A percentile compares a stretch with the other conserved stretches of the same genome.
Conservation (phyloP, 2,797 vertebrate genomes). For the Chrysocyon brachyurus region DNA sequence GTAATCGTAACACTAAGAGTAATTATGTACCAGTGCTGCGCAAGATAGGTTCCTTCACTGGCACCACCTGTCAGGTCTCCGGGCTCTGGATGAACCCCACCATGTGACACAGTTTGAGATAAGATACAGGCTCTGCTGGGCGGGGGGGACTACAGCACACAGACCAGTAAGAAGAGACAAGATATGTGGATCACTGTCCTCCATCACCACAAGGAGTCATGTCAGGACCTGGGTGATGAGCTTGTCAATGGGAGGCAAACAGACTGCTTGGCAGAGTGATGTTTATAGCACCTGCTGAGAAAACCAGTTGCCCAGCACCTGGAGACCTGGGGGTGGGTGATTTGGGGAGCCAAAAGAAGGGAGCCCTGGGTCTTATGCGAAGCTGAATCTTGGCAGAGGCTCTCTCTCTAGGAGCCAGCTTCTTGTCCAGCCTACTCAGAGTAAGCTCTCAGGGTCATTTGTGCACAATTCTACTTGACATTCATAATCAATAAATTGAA, state of each 20-base stretch:
- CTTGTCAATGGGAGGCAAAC: background rate
- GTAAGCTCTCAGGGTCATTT: background rate
- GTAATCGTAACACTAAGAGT: background rate
- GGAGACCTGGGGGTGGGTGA: background rate
- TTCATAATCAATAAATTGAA: background rate
- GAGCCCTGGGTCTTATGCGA: background rate
- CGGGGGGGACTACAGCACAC: too few species aligned
- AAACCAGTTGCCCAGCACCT: background rate
- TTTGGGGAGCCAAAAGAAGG: background rate
- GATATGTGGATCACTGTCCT: background rate
- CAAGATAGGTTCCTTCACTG: background rate
- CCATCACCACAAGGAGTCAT: background rate
- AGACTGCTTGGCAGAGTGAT: background rate
- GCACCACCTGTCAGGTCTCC: background rate
- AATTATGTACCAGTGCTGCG: background rate
- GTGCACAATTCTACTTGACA: background rate
- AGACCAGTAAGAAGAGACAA: background rate
- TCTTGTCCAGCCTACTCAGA: background rate
- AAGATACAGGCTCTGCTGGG: background rate
- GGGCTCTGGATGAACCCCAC: background rate
- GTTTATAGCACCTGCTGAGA: background rate
- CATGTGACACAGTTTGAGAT: background rate
- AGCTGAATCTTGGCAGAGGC: background rate
- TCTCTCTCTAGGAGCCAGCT: background rate
- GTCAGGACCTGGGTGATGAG: background rate